phyloP scores from a whole-genome alignment of 2,888 invertebrate genomes.

The Enoplolaimus lenunculus region DNA sequence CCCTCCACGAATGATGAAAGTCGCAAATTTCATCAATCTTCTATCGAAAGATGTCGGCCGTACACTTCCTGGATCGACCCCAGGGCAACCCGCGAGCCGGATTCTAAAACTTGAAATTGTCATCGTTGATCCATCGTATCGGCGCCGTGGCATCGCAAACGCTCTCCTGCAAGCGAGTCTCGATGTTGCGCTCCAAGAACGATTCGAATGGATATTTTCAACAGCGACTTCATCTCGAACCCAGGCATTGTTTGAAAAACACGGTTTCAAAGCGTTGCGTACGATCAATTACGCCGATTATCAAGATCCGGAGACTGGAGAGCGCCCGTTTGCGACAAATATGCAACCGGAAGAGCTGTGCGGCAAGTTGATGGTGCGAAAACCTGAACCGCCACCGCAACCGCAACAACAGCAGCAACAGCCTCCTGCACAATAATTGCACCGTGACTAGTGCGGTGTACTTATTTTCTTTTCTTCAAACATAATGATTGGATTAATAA shows the following conservation, averaged over 20 bases:
- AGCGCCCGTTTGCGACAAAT: background rate
- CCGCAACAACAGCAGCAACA: no score
- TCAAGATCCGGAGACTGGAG: background rate
- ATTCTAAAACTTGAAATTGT: conserved; percentile 9
- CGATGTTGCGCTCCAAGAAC: background rate
- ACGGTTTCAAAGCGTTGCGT: background rate
- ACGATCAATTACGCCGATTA: conserved; percentile 1
- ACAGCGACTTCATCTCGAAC: conserved; percentile 4
- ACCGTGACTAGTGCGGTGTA: no score
- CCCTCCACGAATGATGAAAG: background rate
- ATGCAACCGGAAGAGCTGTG: no score
- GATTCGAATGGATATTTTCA: conserved; percentile 2
- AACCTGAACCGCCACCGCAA: no score
- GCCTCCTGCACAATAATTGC: no score
- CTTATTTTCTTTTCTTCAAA: no score
- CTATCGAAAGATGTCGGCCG: background rate
- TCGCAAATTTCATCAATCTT: background rate
- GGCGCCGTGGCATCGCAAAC: background rate
- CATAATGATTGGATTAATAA: no score
- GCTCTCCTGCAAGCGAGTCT: background rate
- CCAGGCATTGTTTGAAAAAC: background rate
- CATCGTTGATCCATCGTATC: background rate
- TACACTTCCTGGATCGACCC: background rate
- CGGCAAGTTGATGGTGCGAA: no score
- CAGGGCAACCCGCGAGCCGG: background rate